phyloP scores from a whole-genome alignment of 2,888 invertebrate genomes.

The Corbicula japonica region DNA sequence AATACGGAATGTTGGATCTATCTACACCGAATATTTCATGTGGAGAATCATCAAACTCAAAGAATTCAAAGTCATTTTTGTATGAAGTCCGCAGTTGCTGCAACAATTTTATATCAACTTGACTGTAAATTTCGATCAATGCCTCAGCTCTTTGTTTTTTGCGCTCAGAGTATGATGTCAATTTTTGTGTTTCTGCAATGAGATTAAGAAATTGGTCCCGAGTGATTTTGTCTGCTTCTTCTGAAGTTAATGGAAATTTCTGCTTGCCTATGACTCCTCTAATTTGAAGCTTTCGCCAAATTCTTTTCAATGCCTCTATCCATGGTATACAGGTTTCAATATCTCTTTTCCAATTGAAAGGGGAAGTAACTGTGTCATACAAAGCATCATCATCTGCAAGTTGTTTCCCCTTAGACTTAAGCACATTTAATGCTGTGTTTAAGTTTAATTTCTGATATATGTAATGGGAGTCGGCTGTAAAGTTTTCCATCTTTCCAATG shows the following conservation, averaged over 20 bases:
- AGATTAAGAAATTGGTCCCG: slow-evolving; percentile 48
- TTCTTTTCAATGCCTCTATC: slow-evolving; percentile 50
- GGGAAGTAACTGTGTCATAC: slow-evolving; percentile 50
- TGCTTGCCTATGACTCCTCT: slow-evolving; percentile 61
- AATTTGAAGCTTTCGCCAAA: slow-evolving; percentile 66
- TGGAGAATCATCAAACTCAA: slow-evolving; percentile 50
- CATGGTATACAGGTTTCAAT: slow-evolving; percentile 55
- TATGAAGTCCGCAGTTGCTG: slow-evolving; percentile 31
- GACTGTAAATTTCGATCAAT: slow-evolving; percentile 53
- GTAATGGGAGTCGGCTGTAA: slow-evolving; percentile 59
- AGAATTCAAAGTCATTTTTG: slow-evolving; percentile 54
- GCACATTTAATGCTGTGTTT: slow-evolving; percentile 33
- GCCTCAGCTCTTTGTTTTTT: slow-evolving; percentile 55
- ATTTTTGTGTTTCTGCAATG: slow-evolving; percentile 34
- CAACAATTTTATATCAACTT: slow-evolving; percentile 25
- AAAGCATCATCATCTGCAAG: slow-evolving; percentile 60
- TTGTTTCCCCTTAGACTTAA: slow-evolving; percentile 22
- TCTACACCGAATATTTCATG: slow-evolving; percentile 18
- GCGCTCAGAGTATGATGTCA: slow-evolving; percentile 35
- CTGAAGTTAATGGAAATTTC: slow-evolving; percentile 43
- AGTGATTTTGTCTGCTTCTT: slow-evolving; percentile 45
- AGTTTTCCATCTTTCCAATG: slow-evolving; percentile 72
- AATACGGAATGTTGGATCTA: slow-evolving; percentile 17
- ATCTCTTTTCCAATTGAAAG: slow-evolving; percentile 47
- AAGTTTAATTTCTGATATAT: slow-evolving; percentile 37